Percentiles rank a stretch among this genome's conserved stretches.
phyloP scores from a whole-genome alignment of 1,140 invertebrate genomes.

The Drosophila punjabiensis region DNA sequence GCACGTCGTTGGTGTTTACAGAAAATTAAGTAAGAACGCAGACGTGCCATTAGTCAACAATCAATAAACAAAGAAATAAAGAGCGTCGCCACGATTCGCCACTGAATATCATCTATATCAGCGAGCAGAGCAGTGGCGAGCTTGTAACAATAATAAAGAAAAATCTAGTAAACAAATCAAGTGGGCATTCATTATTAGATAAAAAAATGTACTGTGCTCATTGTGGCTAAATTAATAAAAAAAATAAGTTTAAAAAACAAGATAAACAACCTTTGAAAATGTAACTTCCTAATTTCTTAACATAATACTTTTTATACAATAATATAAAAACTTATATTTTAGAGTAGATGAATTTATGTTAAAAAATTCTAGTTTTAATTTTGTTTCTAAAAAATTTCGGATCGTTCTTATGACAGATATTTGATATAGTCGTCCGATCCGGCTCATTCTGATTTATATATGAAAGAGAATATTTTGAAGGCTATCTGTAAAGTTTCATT shows the following conservation, averaged over 20 bases:
- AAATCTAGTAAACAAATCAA: conserved; percentile 2
- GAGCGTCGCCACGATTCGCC: neutral
- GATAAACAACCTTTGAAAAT: neutral
- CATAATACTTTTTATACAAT: too few species aligned
- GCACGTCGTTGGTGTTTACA: neutral
- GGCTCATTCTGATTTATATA: too few species aligned
- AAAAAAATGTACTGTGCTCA: neutral
- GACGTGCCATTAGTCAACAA: conserved; percentile 28
- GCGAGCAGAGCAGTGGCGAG: neutral
- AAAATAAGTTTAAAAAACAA: neutral
- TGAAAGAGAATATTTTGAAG: too few species aligned
- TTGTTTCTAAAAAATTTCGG: too few species aligned
- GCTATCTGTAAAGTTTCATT: too few species aligned
- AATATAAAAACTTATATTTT: too few species aligned
- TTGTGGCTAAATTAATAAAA: neutral
- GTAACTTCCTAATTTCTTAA: too few species aligned
- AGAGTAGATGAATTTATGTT: too few species aligned
- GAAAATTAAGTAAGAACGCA: neutral
- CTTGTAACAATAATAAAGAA: neutral
- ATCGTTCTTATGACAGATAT: too few species aligned
- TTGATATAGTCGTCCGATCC: too few species aligned
- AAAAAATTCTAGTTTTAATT: too few species aligned
- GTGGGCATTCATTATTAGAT: neutral
- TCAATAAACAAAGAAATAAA: conserved; percentile 33
- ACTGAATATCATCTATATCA: conserved; percentile 14